Evolutionary conservation across 1,140 invertebrate genomes (phyloP), one percentile per base, ranked within the genome.

Genomic region (Magallana ariakensis): DNA sequence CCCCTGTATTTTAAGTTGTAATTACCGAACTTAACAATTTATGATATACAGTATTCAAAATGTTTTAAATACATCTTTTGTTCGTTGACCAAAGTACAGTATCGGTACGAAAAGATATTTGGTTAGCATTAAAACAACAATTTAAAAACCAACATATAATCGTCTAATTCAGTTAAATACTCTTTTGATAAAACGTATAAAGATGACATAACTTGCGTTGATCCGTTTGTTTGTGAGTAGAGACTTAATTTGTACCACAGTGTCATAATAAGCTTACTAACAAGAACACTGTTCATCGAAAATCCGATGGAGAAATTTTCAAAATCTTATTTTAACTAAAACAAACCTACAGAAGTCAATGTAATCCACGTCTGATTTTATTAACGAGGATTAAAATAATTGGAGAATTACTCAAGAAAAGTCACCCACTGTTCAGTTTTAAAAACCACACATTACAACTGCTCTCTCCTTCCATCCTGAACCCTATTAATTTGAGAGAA

Each of bases 221-320:
- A 75, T 75, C 66, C 22, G 66, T 75, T 75, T 75, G 66, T 75
- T 75, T 75, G 66, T 26, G 22, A 75, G 13, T 62, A 16, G 66
- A 75, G 33, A 75, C 66, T 75, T 10, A 26, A 13, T 75, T 60
- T 75, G 22, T 75, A 75, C 66, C 22, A 7, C 66, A 13, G 66
- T 75, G 66, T 75, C 33, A 75, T 75, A 75, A 75, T 75, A 13
- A 75, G 66, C 66, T 75, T 75, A 26, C 0, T 26, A 22, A 19
- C 10, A 75, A 26, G 15, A 70, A 26, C 15, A 75, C 26, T 75
- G 66, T 75, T 75, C 66, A 11, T 19, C 26, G 10, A 19, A 75
- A 75, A 75, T 75, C 66, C 66, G 66, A 75, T 75, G 33, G 66
- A 75, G 19, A 75, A 75, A 75, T 75, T 75, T 75, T 75, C 66